These are phyloP conservation scores for Cossypha caffra DNA, from an alignment of 2,797 vertebrate species.

Conservation along the genomic window DNA sequence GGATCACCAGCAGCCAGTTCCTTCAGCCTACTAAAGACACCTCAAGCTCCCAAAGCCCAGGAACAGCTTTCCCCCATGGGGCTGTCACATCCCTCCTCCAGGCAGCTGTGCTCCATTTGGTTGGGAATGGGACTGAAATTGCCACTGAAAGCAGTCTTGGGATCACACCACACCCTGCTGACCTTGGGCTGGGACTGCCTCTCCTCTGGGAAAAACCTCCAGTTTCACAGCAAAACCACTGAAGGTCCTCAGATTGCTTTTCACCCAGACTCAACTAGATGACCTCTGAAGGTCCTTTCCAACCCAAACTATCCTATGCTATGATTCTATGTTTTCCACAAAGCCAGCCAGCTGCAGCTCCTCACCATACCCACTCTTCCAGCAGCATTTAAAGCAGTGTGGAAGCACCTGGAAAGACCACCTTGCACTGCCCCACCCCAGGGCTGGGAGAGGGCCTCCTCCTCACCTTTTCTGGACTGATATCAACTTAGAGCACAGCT, in stretches of 20 bases:
- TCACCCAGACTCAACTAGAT: not conserved
- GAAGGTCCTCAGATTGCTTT: not conserved
- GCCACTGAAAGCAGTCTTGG: not conserved
- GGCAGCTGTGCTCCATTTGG: accelerated
- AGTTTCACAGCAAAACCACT: not conserved
- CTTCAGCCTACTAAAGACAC: not conserved
- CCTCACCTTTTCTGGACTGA: not conserved
- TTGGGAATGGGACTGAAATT: not conserved
- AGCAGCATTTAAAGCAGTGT: not conserved
- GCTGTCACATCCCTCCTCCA: not conserved
- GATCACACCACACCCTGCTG: not conserved
- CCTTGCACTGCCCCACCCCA: no score
- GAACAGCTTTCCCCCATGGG: not conserved
- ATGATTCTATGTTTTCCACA: not conserved
- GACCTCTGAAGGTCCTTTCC: not conserved
- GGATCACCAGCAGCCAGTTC: not conserved
- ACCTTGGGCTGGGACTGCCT: not conserved
- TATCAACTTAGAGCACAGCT: not conserved
- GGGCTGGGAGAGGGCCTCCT: not conserved
- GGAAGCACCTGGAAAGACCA: not conserved
- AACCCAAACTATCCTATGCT: not conserved
- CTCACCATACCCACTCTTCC: not conserved
- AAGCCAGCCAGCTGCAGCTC: not conserved
- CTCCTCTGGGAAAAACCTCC: not conserved
- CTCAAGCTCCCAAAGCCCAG: not conserved